Evolutionary conservation across 2,797 vertebrate genomes (phyloP), one percentile per base, ranked within the genome.

Genomic region (Enteromius mattozi): DNA sequence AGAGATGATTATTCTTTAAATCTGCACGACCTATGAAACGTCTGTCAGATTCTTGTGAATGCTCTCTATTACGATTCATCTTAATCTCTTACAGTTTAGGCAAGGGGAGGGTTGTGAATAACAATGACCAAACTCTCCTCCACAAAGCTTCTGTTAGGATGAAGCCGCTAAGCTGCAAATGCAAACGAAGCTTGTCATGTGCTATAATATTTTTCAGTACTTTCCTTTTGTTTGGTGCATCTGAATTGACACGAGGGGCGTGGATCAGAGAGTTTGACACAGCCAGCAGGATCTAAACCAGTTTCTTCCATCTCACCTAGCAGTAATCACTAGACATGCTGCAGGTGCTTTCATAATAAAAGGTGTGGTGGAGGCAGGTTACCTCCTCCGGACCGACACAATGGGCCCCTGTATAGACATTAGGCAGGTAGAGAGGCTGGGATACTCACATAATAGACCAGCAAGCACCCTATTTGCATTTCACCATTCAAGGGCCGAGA

Each of bases 321-420:
- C 86, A 81, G 89, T 93, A 95, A 96, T 96, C 95, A 95, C 93
- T 93, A 27, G 24, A 88, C 74, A 93, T 94, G 97, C 97, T 94
- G 97, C 97, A 98, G 97, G 97, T 98, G 97, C 95, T 95, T 93
- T 94, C 93, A 93, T 96, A 97, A 98, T 97, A 97, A 95, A 97
- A 97, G 97, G 97, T 98, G 96, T 96, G 95, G 95, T 93, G 92
- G 91, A 90, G 96, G 94, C 95, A 84, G 49, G 83, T 85, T 93
- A 91, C 89, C 90, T 92, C 88, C 84, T 93, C 90, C 30, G 19
- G 70, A 82, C 61, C 3, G 63, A 84, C 87, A 91, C 91, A 78
- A 75, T 88, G 81, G 68, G 94, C 94, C 93, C 94, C 94, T 95
- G 88, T 92, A 92, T 93, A 94, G 96, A 97, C 95, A 95, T 97